Evolutionary conservation across 2,113 vertebrate species (phyloP).

Genomic region (Camelus bactrianus): DNA sequence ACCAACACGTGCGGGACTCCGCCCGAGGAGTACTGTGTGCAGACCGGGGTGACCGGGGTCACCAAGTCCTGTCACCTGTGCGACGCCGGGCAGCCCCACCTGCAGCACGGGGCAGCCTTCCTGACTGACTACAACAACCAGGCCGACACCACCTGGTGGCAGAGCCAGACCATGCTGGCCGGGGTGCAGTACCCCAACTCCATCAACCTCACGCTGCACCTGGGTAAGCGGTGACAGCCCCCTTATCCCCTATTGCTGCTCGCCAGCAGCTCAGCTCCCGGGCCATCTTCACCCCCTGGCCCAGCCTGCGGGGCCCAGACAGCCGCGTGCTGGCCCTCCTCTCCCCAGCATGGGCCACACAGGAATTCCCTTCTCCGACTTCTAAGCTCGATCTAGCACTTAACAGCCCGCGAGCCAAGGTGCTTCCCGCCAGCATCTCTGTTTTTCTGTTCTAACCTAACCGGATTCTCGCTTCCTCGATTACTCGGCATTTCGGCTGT

Average conservation of each 20-base stretch:
- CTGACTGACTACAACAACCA: slow-evolving; percentile 99
- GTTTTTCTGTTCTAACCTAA: background rate
- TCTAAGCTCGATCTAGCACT: background rate
- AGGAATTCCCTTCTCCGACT: slow-evolving; percentile 5
- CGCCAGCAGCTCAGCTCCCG: background rate
- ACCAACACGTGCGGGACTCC: slow-evolving; percentile 97
- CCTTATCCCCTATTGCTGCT: background rate
- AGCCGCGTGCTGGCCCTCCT: background rate
- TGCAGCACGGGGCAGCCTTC: slow-evolving; percentile 94
- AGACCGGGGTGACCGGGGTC: slow-evolving; percentile 98
- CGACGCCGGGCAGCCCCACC: slow-evolving; percentile 92
- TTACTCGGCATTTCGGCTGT: background rate
- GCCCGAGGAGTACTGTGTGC: slow-evolving; percentile 98
- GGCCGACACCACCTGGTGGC: slow-evolving; percentile 99
- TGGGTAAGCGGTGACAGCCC: slow-evolving; percentile 90
- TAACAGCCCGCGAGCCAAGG: background rate
- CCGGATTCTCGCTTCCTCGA: background rate
- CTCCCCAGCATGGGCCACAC: background rate
- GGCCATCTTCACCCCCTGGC: background rate
- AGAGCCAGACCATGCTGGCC: slow-evolving; percentile 98
- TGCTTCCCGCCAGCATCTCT: background rate
- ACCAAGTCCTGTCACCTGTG: slow-evolving; percentile 99
- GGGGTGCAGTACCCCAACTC: slow-evolving; percentile 96
- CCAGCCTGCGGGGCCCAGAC: background rate
- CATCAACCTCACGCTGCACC: slow-evolving; percentile 98